Conservation (phyloP, 2,888 invertebrate genomes). For the Orthonevra nobilis region DNA sequence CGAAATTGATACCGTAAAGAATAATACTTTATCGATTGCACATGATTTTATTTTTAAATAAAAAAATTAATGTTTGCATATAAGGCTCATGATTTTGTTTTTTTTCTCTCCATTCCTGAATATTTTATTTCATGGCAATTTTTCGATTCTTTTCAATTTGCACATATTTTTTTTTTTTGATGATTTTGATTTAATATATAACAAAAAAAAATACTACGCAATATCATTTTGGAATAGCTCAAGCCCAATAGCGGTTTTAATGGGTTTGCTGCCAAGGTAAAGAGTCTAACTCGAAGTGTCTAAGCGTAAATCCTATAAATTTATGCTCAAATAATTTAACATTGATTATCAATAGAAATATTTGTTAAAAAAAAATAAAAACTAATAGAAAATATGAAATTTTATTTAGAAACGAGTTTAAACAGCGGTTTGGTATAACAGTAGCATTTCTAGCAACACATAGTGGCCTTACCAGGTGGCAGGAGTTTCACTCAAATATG, state of each 20-base stretch:
- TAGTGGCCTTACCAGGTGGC: conserved; percentile 94
- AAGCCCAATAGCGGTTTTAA: conserved; percentile 95
- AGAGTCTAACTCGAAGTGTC: no score
- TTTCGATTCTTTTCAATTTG: conserved; percentile 70
- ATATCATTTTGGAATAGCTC: conserved; percentile 82
- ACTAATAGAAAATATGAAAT: conserved; percentile 11
- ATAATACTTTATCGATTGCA: no score
- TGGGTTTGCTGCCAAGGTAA: conserved; percentile 96
- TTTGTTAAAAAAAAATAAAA: neutral
- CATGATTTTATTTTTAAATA: no score
- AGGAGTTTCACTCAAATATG: conserved; percentile 85
- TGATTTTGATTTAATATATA: conserved; percentile 32
- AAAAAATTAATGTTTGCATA: no score
- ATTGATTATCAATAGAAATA: neutral
- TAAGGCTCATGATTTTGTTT: conserved; percentile 71
- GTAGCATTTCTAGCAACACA: conserved; percentile 94
- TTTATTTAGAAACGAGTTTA: conserved; percentile 87
- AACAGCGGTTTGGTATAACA: conserved; percentile 91
- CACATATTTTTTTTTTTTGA: conserved; percentile 39
- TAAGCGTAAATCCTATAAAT: conserved; percentile 33
- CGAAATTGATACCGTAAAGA: no score
- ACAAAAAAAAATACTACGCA: conserved; percentile 73
- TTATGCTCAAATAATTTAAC: neutral
- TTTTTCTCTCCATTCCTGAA: conserved; percentile 73
- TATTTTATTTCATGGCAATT: conserved; percentile 70